Conservation (phyloP, 2,797 vertebrate species). For the Naso thynnoides region DNA sequence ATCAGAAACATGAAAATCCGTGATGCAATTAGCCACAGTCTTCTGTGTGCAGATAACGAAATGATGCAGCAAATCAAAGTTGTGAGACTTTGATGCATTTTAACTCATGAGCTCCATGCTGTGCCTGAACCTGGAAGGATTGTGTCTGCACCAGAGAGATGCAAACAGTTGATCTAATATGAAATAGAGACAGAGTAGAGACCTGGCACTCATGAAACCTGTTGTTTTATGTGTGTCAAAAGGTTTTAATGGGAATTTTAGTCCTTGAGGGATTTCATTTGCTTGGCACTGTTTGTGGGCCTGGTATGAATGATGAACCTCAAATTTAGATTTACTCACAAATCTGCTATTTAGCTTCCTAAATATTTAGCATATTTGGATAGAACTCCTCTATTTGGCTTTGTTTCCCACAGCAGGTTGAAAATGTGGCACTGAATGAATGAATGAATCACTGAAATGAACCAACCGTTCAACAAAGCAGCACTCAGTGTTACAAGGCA, state of each 20-base stretch:
- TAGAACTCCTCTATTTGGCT: background rate
- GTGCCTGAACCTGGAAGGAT: background rate
- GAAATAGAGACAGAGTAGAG: background rate
- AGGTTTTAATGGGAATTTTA: slow-evolving; percentile 21
- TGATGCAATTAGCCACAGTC: background rate
- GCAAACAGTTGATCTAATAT: slow-evolving; percentile 3
- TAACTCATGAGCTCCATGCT: background rate
- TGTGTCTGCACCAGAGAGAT: background rate
- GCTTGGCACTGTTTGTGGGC: background rate
- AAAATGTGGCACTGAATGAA: background rate
- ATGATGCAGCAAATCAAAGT: background rate
- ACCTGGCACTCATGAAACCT: too few species aligned
- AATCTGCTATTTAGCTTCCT: slow-evolving; percentile 3
- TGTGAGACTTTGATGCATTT: background rate
- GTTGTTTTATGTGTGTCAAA: background rate
- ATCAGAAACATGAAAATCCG: background rate
- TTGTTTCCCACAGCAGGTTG: background rate
- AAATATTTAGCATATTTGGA: background rate
- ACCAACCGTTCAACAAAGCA: background rate
- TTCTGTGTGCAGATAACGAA: background rate
- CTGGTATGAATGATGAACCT: background rate
- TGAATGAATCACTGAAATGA: background rate
- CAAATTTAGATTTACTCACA: background rate
- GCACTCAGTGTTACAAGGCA: background rate
- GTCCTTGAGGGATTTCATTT: slow-evolving; percentile 16